These are phyloP conservation scores for Pollicipes pollicipes DNA, from an alignment of 1,140 invertebrate species.

Conservation along the genomic window DNA sequence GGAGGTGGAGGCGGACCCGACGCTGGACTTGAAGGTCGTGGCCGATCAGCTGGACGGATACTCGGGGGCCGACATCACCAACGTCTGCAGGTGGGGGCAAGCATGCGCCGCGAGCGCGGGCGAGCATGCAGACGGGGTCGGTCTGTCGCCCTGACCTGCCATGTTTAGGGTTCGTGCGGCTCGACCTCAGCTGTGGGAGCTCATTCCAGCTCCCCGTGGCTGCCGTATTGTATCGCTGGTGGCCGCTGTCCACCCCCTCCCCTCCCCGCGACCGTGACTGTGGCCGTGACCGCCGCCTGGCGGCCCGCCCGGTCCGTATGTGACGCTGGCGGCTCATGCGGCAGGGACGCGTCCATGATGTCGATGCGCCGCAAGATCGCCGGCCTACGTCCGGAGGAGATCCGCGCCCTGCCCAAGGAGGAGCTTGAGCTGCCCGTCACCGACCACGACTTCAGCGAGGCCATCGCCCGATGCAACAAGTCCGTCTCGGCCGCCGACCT, in stretches of 20 bases:
- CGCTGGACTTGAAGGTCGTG: constrained; percentile 65
- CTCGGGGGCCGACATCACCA: constrained; percentile 95
- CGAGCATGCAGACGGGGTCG: too few species aligned
- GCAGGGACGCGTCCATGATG: constrained; percentile 97
- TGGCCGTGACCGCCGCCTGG: too few species aligned
- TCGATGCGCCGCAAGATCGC: constrained; percentile 88
- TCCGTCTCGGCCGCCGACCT: constrained; percentile 88
- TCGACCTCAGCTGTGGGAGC: constrained; percentile 89
- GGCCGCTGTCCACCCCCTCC: too few species aligned
- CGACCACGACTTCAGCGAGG: constrained; percentile 76
- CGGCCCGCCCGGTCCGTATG: too few species aligned
- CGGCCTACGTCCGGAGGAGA: constrained; percentile 85
- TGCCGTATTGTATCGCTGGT: too few species aligned
- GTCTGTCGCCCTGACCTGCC: too few species aligned
- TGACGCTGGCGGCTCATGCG: constrained; percentile 17
- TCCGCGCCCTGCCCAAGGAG: constrained; percentile 80
- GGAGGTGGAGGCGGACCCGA: constrained; percentile 66
- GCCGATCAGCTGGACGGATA: constrained; percentile 81
- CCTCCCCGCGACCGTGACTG: too few species aligned
- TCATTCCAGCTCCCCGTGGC: too few species aligned
- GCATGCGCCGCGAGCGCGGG: too few species aligned
- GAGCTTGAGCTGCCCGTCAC: constrained; percentile 88
- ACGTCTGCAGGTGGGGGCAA: constrained; percentile 85
- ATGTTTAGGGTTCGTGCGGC: too few species aligned
- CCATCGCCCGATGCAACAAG: constrained; percentile 85